Base-by-base conservation (phyloP, 2,113 vertebrate genomes). In the Acanthisitta chloris region DNA sequence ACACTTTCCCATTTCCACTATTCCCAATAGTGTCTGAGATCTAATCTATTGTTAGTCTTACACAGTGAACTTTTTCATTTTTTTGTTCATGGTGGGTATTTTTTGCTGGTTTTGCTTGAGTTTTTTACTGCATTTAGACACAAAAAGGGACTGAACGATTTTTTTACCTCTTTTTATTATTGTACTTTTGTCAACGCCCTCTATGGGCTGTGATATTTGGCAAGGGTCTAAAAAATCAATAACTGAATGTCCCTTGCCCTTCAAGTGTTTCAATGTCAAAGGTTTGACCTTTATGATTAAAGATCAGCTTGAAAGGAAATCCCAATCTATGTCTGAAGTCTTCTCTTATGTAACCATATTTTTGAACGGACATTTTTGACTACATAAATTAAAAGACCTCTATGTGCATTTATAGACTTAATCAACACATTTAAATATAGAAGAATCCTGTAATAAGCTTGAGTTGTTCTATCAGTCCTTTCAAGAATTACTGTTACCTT, bases 201-300 rank as follows among this genome's bases (percentile, higher is more conserved):
- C 48, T 88, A 12, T 70, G 65, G 43, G 33, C 58, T 90, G 33
- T 57, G 64, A 55, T 64, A 79, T 55, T 66, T 79, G 42, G 57
- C 64, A 79, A 86, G 83, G 71, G 76, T 96, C 76, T 86, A 92
- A 51, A 84, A 88, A 95, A 94, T 94, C 92, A 88, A 15, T 94
- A 92, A 76, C 14, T 65, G 84, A 88, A 92, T 64, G 45, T 72
- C 94, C 81, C 64, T 88, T 95, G 71, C 65, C 88, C 72, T 96
- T 95, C 76, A 81, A 13, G 38, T 77, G 23, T 78, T 92, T 81
- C 70, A 84, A 90, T 91, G 81, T 40, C 85, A 88, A 92, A 94
- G 19, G 46, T 90, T 91, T 96, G 84, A 94, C 86, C 76, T 96
- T 96, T 92, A 66, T 81, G 81, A 93, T 67, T 94, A 92, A 95